Evolutionary conservation across 2,113 vertebrate genomes (phyloP).

Genomic region (Eudyptes chrysolophus): DNA sequence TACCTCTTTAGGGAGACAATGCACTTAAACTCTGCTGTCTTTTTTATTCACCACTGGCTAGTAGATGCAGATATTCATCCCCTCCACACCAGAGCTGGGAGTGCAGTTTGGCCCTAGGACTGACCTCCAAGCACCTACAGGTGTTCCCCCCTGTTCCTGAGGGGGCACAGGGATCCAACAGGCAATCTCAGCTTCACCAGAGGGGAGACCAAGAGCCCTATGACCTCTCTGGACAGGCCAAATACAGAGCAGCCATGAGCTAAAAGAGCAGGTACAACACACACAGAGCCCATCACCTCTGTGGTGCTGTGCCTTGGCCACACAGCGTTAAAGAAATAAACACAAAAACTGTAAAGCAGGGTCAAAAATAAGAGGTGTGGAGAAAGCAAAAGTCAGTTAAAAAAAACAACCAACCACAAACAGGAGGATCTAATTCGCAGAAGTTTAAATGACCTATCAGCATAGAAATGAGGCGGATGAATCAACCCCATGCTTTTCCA

Average conservation of each 20-base stretch:
- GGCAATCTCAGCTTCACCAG: not conserved
- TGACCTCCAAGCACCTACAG: not conserved
- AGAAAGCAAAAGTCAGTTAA: not conserved
- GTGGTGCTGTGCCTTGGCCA: not conserved
- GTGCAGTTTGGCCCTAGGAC: not conserved
- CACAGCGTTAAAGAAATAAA: not conserved
- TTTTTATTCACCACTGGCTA: not conserved
- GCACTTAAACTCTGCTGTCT: not conserved
- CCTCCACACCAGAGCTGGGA: not conserved
- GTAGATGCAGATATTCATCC: not conserved
- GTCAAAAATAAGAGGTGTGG: not conserved
- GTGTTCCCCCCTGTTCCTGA: not conserved
- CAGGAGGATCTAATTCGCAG: not conserved
- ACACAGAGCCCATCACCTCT: rapidly evolving
- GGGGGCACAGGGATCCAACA: not conserved
- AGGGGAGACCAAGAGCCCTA: not conserved
- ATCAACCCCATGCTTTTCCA: not conserved
- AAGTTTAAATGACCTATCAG: not conserved
- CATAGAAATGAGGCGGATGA: not conserved
- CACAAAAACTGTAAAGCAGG: not conserved
- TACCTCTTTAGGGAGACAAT: not conserved
- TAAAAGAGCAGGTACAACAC: not conserved
- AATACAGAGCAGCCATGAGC: not conserved
- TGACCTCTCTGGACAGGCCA: not conserved
- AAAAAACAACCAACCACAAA: not conserved